Evolutionary conservation across 2,888 invertebrate genomes (phyloP).

Genomic region (Tetramorium bicarinatum): DNA sequence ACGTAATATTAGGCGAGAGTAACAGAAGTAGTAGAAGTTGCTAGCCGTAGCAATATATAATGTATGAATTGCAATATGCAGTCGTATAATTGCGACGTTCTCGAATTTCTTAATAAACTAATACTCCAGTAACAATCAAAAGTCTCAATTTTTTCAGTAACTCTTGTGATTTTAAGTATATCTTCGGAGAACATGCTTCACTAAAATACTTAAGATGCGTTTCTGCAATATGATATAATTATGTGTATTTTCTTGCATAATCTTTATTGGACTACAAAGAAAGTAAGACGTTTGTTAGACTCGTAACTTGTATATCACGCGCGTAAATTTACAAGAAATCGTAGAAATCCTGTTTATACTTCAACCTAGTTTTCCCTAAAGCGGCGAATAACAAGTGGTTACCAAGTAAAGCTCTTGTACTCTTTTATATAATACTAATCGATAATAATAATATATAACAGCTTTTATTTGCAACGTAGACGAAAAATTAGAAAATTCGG

Average conservation of each 20-base stretch:
- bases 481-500: not conserved
- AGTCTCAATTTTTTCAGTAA: conserved; percentile 1
- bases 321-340: conserved; percentile 25
- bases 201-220: not conserved
- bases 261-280: conserved; percentile 8
- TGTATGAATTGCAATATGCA: conserved; percentile 33
- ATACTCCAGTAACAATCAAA: not conserved
- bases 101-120: conserved; percentile 6
- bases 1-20: conserved; percentile 72
- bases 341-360: conserved; percentile 36
- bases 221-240: not conserved
- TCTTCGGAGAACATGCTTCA: not conserved
- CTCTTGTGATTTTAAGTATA: not conserved
- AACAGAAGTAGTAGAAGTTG: conserved; percentile 74
- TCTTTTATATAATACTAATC: conserved; percentile 23
- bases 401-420: not conserved
- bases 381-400: conserved; percentile 8
- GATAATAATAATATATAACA: not conserved
- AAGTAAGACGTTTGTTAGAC: not conserved
- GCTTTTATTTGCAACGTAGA: not conserved
- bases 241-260: not conserved
- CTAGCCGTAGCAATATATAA: conserved; percentile 48
- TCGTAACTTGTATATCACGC: conserved; percentile 4
- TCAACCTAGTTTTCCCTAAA: conserved; percentile 29
- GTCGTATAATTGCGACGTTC: not conserved